These are phyloP conservation scores for Acyrthosiphon pisum DNA, from an alignment of 1,140 invertebrate species.

Conservation along the genomic window DNA sequence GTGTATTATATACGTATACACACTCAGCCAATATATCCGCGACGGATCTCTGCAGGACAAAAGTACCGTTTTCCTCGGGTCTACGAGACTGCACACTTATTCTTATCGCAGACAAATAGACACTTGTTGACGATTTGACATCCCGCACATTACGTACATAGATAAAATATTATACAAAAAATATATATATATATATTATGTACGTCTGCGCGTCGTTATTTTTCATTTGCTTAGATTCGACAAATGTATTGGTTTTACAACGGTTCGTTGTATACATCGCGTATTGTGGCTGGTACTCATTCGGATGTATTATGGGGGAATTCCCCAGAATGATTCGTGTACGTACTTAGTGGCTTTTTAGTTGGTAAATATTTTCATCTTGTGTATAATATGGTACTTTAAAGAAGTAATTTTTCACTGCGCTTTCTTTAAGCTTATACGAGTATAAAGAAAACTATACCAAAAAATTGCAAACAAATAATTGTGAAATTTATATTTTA, in stretches of 20 bases:
- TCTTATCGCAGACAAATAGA: constrained; percentile 15
- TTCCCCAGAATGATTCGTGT: not conserved
- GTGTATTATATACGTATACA: not conserved
- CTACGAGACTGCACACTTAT: not conserved
- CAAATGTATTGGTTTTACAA: not conserved
- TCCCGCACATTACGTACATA: not conserved
- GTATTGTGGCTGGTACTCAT: not conserved
- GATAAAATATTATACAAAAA: not conserved
- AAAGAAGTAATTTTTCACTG: not conserved
- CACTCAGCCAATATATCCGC: not conserved
- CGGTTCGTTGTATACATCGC: not conserved
- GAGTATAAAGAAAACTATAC: not conserved
- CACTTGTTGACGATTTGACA: not conserved
- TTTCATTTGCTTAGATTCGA: not conserved
- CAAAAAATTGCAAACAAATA: not conserved
- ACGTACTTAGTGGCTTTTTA: not conserved
- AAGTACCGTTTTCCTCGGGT: not conserved
- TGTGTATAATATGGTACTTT: not conserved
- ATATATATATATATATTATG: too few species aligned
- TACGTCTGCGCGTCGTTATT: not conserved
- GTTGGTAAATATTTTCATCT: not conserved
- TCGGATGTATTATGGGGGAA: not conserved
- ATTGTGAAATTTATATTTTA: not conserved
- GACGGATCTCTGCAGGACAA: not conserved
- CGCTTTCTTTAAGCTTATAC: not conserved